Evolutionary conservation across 1,140 invertebrate species (phyloP).

Genomic region (Hyles vespertilio): DNA sequence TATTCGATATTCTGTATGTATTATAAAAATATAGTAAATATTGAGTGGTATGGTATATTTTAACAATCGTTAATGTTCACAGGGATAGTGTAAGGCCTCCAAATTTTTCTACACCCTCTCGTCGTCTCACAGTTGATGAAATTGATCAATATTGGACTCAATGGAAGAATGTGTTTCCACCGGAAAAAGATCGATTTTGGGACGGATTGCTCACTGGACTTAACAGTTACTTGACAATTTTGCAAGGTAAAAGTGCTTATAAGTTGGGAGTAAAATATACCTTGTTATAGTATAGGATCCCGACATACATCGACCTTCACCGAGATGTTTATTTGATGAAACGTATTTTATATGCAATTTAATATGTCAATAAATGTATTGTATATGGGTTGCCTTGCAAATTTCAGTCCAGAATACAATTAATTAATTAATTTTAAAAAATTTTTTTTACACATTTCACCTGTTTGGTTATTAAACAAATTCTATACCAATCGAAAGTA

Average conservation of each 20-base stretch:
- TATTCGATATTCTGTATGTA: constrained; percentile 50
- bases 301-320: too few species aligned
- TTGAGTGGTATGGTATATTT: too few species aligned
- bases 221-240: constrained; percentile 52
- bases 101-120: constrained; percentile 52
- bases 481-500: too few species aligned
- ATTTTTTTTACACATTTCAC: too few species aligned
- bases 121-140: constrained; percentile 46
- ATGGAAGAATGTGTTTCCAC: constrained; percentile 52
- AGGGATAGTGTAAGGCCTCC: constrained; percentile 58
- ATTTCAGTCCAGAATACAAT: too few species aligned
- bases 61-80: constrained; percentile 4
- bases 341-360: too few species aligned
- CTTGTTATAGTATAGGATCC: too few species aligned
- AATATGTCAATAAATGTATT: too few species aligned
- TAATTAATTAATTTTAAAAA: too few species aligned
- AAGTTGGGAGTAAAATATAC: background rate
- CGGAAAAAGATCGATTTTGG: constrained; percentile 62
- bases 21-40: constrained; percentile 1
- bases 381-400: too few species aligned
- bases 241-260: constrained; percentile 42
- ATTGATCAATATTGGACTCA: constrained; percentile 57
- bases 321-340: too few species aligned
- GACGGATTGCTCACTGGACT: constrained; percentile 54
- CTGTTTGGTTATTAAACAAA: too few species aligned